These are phyloP conservation scores for Tenualosa ilisha DNA, from an alignment of 2,797 vertebrate species.

Conservation along the genomic window DNA sequence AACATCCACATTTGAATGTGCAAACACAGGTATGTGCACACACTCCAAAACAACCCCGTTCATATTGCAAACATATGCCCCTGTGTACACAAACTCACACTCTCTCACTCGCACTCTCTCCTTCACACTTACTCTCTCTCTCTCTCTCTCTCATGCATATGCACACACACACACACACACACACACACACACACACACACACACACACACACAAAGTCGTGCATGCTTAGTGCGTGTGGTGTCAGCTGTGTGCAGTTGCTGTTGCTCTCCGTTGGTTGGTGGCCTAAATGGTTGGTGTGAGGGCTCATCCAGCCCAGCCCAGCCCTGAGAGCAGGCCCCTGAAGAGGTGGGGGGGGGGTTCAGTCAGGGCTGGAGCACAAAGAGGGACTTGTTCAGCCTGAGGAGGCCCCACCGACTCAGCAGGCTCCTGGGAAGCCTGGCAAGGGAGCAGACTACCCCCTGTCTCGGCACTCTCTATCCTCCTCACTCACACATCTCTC, in stretches of 20 bases:
- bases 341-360: constrained; percentile 36
- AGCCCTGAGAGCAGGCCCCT: constrained; percentile 33
- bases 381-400: constrained; percentile 49
- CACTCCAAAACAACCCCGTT: neutral
- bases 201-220: neutral
- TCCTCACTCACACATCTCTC: constrained; percentile 26
- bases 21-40: neutral
- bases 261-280: constrained; percentile 30
- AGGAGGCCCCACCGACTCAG: constrained; percentile 44
- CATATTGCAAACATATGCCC: constrained; percentile 12
- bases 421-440: constrained; percentile 43
- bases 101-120: neutral
- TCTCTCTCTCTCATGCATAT: neutral
- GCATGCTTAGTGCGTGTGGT: constrained; percentile 13
- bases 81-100: neutral
- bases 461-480: neutral
- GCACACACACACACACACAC: neutral
- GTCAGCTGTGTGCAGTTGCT: constrained; percentile 27
- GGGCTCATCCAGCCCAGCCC: constrained; percentile 26
- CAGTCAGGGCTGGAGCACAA: constrained; percentile 45
- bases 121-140: neutral
- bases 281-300: constrained; percentile 43
- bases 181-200: constrained; percentile 2
- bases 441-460: constrained; percentile 32
- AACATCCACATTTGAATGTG: neutral